phyloP scores from a whole-genome alignment of 2,113 vertebrate genomes.

The Axis porcinus region DNA sequence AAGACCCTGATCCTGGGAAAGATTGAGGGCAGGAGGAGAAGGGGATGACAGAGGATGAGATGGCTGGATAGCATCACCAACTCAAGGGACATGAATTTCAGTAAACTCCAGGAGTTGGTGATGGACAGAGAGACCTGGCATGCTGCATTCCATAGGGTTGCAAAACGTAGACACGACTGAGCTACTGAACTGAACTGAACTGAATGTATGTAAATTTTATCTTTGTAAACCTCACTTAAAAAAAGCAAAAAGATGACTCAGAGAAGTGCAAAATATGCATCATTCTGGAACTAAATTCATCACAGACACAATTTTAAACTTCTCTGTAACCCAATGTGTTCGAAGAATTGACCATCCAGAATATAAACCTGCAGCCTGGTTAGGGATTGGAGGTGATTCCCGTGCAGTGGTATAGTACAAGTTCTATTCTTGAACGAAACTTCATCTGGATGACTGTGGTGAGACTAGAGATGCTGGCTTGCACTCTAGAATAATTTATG shows the following conservation, averaged over 20 bases:
- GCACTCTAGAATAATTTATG: not conserved
- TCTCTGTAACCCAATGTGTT: not conserved
- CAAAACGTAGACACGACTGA: not conserved
- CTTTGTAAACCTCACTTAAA: not conserved
- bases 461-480: not conserved
- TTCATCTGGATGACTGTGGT: not conserved
- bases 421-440: not conserved
- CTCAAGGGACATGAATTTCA: not conserved
- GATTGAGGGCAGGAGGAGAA: not conserved
- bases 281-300: not conserved
- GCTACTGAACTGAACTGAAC: not conserved
- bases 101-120: not conserved
- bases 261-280: not conserved
- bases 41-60: not conserved
- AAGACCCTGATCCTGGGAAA: not conserved
- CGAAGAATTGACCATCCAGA: not conserved
- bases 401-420: too few relatives aligned
- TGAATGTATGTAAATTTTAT: not conserved
- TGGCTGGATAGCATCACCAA: not conserved
- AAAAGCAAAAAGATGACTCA: not conserved
- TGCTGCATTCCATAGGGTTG: not conserved
- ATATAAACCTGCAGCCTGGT: not conserved
- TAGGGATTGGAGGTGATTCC: not conserved
- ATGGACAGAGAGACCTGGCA: not conserved
- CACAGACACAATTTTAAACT: not conserved